These are phyloP conservation scores for Oxyura jamaicensis DNA, from an alignment of 2,113 vertebrate genomes.

Conservation along the genomic window DNA sequence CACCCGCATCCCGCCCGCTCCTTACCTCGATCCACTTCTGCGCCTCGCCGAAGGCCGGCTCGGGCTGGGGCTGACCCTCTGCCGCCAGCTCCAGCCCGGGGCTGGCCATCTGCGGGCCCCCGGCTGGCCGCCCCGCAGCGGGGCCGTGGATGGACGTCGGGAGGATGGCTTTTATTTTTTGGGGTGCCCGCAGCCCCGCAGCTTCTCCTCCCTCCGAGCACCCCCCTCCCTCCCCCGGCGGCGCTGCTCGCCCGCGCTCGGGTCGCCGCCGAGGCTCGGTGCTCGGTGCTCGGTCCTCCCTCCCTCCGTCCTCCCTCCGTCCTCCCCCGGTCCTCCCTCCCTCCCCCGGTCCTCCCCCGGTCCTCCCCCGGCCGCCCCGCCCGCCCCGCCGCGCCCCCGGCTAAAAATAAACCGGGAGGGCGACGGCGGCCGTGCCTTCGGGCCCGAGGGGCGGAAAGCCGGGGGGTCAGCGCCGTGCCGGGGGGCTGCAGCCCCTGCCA, in stretches of 20 bases:
- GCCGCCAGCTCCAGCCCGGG: conserved; percentile 71
- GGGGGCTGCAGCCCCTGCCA: too few relatives aligned
- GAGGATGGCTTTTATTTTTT: too few relatives aligned
- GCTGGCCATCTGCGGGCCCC: conserved; percentile 80
- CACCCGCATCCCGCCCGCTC: too few relatives aligned
- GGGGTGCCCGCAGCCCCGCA: too few relatives aligned
- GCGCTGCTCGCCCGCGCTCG: conserved; percentile 15
- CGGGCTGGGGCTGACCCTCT: conserved; percentile 52
- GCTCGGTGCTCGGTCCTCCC: not conserved
- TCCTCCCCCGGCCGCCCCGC: not conserved
- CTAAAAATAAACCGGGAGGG: conserved; percentile 81
- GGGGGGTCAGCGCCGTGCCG: not conserved
- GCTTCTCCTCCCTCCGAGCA: too few relatives aligned
- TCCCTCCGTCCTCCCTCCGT: not conserved
- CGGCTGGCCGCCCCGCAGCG: too few relatives aligned
- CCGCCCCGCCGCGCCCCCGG: conserved; percentile 23
- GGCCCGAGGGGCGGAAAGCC: not conserved
- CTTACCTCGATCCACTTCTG: conserved; percentile 96
- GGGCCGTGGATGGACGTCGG: too few relatives aligned
- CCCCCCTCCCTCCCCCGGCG: not conserved
- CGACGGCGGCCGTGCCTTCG: too few relatives aligned
- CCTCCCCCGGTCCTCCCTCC: conserved; percentile 3
- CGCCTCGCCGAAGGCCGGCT: conserved; percentile 88
- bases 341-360: too few relatives aligned
- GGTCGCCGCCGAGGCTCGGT: too few relatives aligned